Percentiles rank a stretch among this genome's conserved stretches.
Conservation (phyloP, 2,888 invertebrate genomes). For the Loripinus fragilis region DNA sequence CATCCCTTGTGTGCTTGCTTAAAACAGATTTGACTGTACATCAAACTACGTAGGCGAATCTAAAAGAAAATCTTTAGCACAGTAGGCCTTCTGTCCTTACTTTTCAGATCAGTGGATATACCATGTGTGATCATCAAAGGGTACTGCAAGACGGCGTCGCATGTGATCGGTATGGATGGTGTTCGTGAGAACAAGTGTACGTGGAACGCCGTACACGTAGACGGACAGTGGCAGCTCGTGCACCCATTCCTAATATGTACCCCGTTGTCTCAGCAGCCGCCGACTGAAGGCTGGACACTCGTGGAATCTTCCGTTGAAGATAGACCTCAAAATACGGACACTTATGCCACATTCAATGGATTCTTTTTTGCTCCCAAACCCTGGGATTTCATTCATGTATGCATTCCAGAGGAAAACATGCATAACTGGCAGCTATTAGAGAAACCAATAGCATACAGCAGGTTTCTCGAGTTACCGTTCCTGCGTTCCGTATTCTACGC, state of each 20-base stretch:
- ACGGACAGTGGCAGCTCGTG: constrained; percentile 75
- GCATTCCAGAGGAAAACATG: constrained; percentile 65
- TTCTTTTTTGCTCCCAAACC: constrained; percentile 79
- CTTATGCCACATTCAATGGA: constrained; percentile 62
- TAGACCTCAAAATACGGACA: constrained; percentile 33
- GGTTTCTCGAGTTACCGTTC: constrained; percentile 70
- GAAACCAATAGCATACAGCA: constrained; percentile 45
- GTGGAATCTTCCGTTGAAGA: constrained; percentile 53
- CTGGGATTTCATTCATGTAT: constrained; percentile 69
- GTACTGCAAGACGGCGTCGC: constrained; percentile 70
- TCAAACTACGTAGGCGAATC: too few relatives aligned
- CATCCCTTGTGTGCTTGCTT: too few relatives aligned
- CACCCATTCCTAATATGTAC: constrained; percentile 76
- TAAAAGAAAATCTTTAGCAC: too few relatives aligned
- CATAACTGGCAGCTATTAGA: constrained; percentile 74
- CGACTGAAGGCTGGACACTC: constrained; percentile 59
- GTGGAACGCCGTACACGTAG: constrained; percentile 77
- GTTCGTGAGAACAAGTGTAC: constrained; percentile 63
- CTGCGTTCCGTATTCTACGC: constrained; percentile 72
- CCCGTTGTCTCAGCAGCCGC: constrained; percentile 47
- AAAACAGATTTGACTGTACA: too few relatives aligned
- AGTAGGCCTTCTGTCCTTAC: constrained; percentile 4
- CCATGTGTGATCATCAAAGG: constrained; percentile 76
- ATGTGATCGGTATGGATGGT: constrained; percentile 71
- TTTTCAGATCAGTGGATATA: constrained; percentile 68